phyloP scores from a whole-genome alignment of 2,888 invertebrate genomes.

The Lasioglossum zephyrum region DNA sequence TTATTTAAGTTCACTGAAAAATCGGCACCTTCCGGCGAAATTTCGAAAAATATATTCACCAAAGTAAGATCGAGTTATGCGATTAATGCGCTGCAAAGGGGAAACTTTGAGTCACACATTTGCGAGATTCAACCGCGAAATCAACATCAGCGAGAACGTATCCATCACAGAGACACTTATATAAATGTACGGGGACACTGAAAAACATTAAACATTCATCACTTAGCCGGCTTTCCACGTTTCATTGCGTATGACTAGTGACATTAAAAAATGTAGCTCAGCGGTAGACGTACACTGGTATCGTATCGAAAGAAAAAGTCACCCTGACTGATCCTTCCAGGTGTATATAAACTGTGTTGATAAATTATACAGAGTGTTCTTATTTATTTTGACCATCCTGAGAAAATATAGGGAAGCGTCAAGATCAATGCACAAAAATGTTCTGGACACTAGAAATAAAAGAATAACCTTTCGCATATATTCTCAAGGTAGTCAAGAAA shows the following conservation, averaged over 20 bases:
- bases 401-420: neutral
- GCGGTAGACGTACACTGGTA: neutral
- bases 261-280: conserved; percentile 16
- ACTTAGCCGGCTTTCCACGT: neutral
- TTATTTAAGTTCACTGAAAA: neutral
- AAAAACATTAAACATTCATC: conserved; percentile 15
- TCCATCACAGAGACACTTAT: conserved; percentile 25
- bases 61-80: neutral
- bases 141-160: conserved; percentile 8
- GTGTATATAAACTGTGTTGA: neutral
- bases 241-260: conserved; percentile 4
- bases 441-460: neutral
- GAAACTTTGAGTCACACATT: conserved; percentile 5
- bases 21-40: neutral
- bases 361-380: neutral
- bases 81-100: neutral
- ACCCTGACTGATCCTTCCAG: conserved; percentile 6
- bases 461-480: neutral
- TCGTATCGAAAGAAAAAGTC: neutral
- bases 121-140: conserved; percentile 16
- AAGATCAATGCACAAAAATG: neutral
- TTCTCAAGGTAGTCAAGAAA: neutral
- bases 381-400: neutral
- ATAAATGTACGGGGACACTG: conserved; percentile 3
- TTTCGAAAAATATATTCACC: neutral